Evolutionary conservation across 2,113 vertebrate genomes (phyloP).

Genomic region (Microtus oregoni): DNA sequence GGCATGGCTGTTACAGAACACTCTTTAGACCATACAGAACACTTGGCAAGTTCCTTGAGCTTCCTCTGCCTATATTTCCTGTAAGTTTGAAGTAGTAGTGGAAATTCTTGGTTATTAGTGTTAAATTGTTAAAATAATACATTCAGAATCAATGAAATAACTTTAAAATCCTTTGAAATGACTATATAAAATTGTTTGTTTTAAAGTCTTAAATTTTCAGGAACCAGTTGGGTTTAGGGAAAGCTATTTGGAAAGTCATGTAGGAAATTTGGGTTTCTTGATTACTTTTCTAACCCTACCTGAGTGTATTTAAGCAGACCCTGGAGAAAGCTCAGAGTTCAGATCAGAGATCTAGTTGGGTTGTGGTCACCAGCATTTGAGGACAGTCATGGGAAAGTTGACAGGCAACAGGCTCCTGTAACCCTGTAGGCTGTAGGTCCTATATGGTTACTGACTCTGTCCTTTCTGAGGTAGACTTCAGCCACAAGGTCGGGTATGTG

Average conservation of each 20-base stretch:
- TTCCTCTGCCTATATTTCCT: too few relatives aligned
- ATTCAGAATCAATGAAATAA: background rate
- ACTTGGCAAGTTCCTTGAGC: too few relatives aligned
- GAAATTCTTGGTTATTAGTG: too few relatives aligned
- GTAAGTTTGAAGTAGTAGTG: too few relatives aligned
- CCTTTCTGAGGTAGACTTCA: background rate
- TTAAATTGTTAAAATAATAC: too few relatives aligned
- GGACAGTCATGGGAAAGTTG: background rate
- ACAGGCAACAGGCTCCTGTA: background rate
- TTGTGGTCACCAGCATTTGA: background rate
- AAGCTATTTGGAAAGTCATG: slow-evolving; percentile 34
- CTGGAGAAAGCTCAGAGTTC: background rate
- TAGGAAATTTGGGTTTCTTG: background rate
- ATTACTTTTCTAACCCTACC: background rate
- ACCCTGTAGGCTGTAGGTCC: background rate
- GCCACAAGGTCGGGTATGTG: background rate
- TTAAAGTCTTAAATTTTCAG: slow-evolving; percentile 42
- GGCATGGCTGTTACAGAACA: too few relatives aligned
- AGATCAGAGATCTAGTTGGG: background rate
- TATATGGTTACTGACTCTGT: too few relatives aligned
- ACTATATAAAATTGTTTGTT: slow-evolving; percentile 23
- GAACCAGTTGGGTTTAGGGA: background rate
- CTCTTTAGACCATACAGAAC: too few relatives aligned
- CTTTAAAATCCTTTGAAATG: background rate
- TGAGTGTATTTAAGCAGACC: background rate